Base-by-base conservation (phyloP, 2,113 vertebrate species). In the Chionodraco myersi region DNA sequence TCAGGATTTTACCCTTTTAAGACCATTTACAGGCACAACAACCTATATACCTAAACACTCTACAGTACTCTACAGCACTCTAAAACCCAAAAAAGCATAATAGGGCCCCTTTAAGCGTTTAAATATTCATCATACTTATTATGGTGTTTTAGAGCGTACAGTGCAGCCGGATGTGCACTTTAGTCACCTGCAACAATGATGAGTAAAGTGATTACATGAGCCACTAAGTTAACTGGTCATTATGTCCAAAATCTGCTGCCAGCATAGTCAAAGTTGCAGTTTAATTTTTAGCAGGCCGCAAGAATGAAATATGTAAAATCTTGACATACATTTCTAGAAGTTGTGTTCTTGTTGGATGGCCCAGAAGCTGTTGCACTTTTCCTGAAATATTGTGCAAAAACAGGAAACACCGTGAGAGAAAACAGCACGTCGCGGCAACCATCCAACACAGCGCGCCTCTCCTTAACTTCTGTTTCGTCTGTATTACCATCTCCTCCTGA, bases 401-500 rank as follows among this genome's bases (percentile, higher is more conserved):
- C 87, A 90, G 86, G 88, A 93, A 90, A 89, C 76, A 64, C 73
- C 48, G 45, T 63, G 26, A 74, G 73, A 82, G 45, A 83, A 80
- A 89, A 73, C 65, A 62, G 74, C 76, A 53, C 45, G 53, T 44
- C 11, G 60, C 41, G 71, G 79, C 84, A 85, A 87, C 86, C 77
- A 85, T 84, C 77, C 78, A 68, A 66, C 73, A 4, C 58, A n/a
- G 62, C 56, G 26, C 59, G 72, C 65, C 66, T 59, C 69, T 87
- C 75, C 84, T 77, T 59, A 57, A 79, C 80, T 83, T 53, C 72
- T 60, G 58, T 86, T 80, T 64, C 57, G 41, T 84, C 76, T 75
- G 34, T 67, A 72, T 87, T 88, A 82, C 75, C 87, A 80, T 89
- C 88, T 90, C 81, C 77, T 83, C 80, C 75, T 21, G 70, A 93